phyloP scores from a whole-genome alignment of 2,113 vertebrate genomes.

The Pomatostomus ruficeps region DNA sequence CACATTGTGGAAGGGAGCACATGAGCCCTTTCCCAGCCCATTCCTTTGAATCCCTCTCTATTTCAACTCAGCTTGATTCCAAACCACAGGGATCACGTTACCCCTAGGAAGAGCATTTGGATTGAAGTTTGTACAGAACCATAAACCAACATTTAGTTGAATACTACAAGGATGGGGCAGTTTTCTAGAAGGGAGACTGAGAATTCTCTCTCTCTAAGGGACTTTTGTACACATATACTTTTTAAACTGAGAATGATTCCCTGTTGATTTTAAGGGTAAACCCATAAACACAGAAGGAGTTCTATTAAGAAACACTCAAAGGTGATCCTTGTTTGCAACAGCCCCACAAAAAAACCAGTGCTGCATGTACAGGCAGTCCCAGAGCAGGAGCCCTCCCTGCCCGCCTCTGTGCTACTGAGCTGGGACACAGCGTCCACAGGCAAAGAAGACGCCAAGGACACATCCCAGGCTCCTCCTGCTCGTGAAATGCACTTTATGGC shows the following conservation, averaged over 20 bases:
- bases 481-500: not conserved
- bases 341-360: not conserved
- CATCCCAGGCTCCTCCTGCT: not conserved
- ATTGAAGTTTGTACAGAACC: not conserved
- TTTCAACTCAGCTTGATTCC: not conserved
- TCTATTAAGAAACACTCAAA: not conserved
- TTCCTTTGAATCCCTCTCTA: not conserved
- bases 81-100: not conserved
- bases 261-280: not conserved
- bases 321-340: not conserved
- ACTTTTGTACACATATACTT: not conserved
- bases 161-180: not conserved
- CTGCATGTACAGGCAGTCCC: not conserved
- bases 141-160: not conserved
- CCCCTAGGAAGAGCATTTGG: not conserved
- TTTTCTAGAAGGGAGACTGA: not conserved
- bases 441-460: not conserved
- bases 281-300: not conserved
- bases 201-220: not conserved
- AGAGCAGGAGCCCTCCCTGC: not conserved
- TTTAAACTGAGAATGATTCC: not conserved
- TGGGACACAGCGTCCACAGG: rapidly evolving
- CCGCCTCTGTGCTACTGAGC: not conserved
- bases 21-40: not conserved
- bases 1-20: not conserved